Conservation (phyloP, 2,113 vertebrate species). For the Forbesichthys papilliferus region DNA sequence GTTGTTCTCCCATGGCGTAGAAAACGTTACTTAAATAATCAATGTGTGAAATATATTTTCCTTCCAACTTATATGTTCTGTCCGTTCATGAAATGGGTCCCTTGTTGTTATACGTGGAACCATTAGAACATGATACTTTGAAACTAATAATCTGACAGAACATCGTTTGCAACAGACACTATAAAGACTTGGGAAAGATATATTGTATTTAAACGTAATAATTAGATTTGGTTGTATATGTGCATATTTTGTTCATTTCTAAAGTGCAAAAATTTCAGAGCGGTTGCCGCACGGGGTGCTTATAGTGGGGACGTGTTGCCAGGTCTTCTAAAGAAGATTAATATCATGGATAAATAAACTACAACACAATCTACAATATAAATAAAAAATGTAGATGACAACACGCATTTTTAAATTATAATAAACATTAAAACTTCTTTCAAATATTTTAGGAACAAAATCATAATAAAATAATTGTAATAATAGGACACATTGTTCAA, state of each 20-base stretch:
- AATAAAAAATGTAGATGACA: background rate
- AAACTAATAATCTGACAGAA: background rate
- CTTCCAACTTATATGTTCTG: constrained; percentile 19
- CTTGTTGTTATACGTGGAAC: constrained; percentile 19
- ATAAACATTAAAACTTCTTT: background rate
- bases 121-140: background rate
- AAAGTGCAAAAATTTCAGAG: too few relatives aligned
- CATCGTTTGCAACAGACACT: background rate
- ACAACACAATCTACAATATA: background rate
- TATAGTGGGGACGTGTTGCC: background rate
- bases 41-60: constrained; percentile 20
- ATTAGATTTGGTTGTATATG: too few relatives aligned
- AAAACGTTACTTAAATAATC: background rate
- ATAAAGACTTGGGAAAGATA: background rate
- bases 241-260: too few relatives aligned
- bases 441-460: too few relatives aligned
- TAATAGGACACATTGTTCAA: too few relatives aligned
- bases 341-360: too few relatives aligned
- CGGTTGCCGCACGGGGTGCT: constrained; percentile 21
- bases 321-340: too few relatives aligned
- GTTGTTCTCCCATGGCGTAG: constrained; percentile 64
- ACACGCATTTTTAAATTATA: background rate
- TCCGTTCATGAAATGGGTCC: constrained; percentile 36
- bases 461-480: too few relatives aligned
- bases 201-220: too few relatives aligned